These are phyloP conservation scores for Sebastes fasciatus DNA, from an alignment of 2,113 vertebrate species.

Conservation along the genomic window DNA sequence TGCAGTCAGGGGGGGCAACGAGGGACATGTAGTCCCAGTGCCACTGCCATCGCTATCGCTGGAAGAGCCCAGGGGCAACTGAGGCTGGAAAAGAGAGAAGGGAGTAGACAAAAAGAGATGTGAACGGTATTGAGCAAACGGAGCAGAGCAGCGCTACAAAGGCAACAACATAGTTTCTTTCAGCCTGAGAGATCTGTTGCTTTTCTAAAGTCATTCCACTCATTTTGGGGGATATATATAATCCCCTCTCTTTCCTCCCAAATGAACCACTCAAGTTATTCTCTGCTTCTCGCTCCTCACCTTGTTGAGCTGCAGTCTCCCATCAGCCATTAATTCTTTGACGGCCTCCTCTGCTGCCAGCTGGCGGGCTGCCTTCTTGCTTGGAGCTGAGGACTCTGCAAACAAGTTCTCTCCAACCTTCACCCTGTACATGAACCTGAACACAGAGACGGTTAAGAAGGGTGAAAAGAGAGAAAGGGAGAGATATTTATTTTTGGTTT, in stretches of 20 bases:
- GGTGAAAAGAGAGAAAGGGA: neutral
- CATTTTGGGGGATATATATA: neutral
- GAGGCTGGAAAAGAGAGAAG: constrained; percentile 70
- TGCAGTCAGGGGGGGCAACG: constrained; percentile 82
- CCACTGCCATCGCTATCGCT: constrained; percentile 69
- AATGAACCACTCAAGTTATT: neutral
- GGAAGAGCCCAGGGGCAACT: constrained; percentile 73
- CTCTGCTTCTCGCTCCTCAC: constrained; percentile 64
- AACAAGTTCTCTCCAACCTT: constrained; percentile 91
- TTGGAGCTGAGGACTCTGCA: constrained; percentile 91
- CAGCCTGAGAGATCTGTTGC: neutral
- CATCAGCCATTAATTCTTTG: constrained; percentile 89
- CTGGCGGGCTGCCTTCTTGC: constrained; percentile 96
- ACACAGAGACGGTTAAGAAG: constrained; percentile 5
- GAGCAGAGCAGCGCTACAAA: neutral
- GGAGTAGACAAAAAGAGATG: neutral
- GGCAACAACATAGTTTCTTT: neutral
- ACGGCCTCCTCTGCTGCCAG: constrained; percentile 95
- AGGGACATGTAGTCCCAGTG: constrained; percentile 73
- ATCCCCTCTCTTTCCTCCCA: neutral
- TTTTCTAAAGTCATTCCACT: neutral
- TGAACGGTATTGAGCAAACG: neutral
- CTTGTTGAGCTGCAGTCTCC: constrained; percentile 85
- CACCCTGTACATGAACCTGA: constrained; percentile 95
- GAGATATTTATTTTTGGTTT: neutral